Base-by-base conservation (phyloP, 2,797 vertebrate species). In the Discoglossus pictus region DNA sequence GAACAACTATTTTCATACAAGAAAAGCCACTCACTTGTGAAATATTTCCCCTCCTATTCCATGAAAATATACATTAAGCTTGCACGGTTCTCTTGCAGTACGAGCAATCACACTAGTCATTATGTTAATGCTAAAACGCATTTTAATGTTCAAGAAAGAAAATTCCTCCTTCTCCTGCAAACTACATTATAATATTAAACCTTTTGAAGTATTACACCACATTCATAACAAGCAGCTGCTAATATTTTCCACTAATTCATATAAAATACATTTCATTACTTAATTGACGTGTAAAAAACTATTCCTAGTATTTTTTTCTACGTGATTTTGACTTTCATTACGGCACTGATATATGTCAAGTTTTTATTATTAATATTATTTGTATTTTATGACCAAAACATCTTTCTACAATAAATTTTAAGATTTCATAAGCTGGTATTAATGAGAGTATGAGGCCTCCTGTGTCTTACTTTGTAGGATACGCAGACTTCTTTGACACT, bases 101-200 rank as follows among this genome's bases (percentile, higher is more conserved):
- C 8, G 20, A 48, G 20, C 39, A 52, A 65, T 68, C 20, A 40
- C 55, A 51, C 47, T 42, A 59, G 65, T 52, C 27, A 60, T 68
- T 68, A 68, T 68, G 55, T 50, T 68, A 68, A 60, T 68, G 65
- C 46, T 52, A 44, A 67, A 59, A 59, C n/a, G n/a, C 47, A 59
- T 59, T 67, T 59, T 51, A 52, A 68, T 60, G 55, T 31, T 51
- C 36, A 52, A 10, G 20, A 50, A 51, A 47, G 34, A 50, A 59
- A 67, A 67, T 59, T 36, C 44, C 46, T 50, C 4, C 8, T 31
- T 18, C 16, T 15, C 38, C 54, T 15, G 39, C 48, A 58, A 50
- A 42, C 25, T 15, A 38, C 36, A 50, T 42, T 60, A 60, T 31
- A 31, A 18, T 4, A 2, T 4, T n/a, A 21, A 20, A 68, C 17